Evolutionary conservation across 2,797 vertebrate species (phyloP).

Genomic region (Aplochiton taeniatus): DNA sequence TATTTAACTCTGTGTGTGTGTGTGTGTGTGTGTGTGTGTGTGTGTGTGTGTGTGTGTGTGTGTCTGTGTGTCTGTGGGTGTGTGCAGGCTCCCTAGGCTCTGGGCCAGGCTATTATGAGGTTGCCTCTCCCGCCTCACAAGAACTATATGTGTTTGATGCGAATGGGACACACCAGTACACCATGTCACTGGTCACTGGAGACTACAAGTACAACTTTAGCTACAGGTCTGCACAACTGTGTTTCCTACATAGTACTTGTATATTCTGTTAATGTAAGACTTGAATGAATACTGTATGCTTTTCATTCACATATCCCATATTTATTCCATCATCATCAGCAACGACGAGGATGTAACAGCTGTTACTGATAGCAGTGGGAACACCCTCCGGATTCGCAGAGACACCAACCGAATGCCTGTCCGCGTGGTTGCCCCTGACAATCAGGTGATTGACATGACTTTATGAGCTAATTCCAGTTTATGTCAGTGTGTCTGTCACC

Average conservation of each 20-base stretch:
- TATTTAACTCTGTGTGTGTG: neutral
- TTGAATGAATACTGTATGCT: too few species aligned
- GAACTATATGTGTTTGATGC: constrained; percentile 97
- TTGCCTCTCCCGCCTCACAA: constrained; percentile 91
- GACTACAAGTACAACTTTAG: constrained; percentile 98
- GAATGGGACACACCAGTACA: constrained; percentile 96
- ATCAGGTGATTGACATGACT: constrained; percentile 78
- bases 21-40: too few species aligned
- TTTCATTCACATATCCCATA: too few species aligned
- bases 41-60: neutral
- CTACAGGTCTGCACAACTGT: constrained; percentile 73
- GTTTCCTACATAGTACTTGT: neutral
- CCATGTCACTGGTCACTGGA: constrained; percentile 91
- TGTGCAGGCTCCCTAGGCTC: constrained; percentile 72
- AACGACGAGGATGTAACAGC: constrained; percentile 95
- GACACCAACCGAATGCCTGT: constrained; percentile 96
- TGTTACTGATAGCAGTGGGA: constrained; percentile 93
- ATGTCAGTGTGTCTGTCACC: too few species aligned
- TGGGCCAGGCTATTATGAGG: constrained; percentile 88
- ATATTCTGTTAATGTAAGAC: too few species aligned
- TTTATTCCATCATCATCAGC: constrained; percentile 57
- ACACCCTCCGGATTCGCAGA: constrained; percentile 90
- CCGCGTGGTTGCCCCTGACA: constrained; percentile 93
- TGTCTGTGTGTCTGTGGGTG: neutral
- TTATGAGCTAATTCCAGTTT: too few species aligned